Percentiles rank a stretch among this genome's conserved stretches.
These are phyloP conservation scores for Subanguina moxae DNA, from an alignment of 1,140 invertebrate genomes.

Conservation along the genomic window DNA sequence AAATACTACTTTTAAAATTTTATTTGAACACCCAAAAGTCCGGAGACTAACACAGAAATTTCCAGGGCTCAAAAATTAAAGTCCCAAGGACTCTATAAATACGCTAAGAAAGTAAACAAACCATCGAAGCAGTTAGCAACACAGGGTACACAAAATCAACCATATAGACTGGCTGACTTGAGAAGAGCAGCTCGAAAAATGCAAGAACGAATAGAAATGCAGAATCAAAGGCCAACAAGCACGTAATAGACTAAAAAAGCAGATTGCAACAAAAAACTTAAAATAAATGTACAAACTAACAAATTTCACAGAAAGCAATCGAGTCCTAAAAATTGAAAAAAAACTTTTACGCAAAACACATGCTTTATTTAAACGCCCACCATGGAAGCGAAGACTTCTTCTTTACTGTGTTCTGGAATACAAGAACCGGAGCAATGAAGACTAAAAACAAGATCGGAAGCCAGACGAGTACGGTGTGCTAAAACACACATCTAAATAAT, in stretches of 20 bases:
- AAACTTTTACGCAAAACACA: neutral
- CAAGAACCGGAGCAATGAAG: constrained; percentile 44
- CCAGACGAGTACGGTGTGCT: constrained; percentile 55
- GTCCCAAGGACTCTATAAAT: too few species aligned
- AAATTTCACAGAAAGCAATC: too few species aligned
- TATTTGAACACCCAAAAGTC: too few species aligned
- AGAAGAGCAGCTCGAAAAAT: constrained; percentile 32
- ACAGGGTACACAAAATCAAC: constrained; percentile 48
- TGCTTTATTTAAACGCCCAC: constrained; percentile 24
- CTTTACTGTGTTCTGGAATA: constrained; percentile 47
- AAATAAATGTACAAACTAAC: too few species aligned
- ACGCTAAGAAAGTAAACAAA: constrained; percentile 20
- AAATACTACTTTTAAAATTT: too few species aligned
- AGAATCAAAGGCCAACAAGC: constrained; percentile 34
- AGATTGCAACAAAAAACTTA: constrained; percentile 12
- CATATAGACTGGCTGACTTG: constrained; percentile 17
- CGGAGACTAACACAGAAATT: too few species aligned
- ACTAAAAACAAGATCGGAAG: constrained; percentile 50
- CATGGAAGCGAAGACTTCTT: constrained; percentile 43
- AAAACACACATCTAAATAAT: constrained; percentile 21
- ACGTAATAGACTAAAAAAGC: constrained; percentile 35
- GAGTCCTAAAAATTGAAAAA: too few species aligned
- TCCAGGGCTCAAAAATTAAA: too few species aligned
- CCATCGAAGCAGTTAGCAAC: constrained; percentile 42
- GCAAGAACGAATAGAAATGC: constrained; percentile 37